Evolutionary conservation across 2,113 vertebrate species (phyloP).

Genomic region (Solea solea): DNA sequence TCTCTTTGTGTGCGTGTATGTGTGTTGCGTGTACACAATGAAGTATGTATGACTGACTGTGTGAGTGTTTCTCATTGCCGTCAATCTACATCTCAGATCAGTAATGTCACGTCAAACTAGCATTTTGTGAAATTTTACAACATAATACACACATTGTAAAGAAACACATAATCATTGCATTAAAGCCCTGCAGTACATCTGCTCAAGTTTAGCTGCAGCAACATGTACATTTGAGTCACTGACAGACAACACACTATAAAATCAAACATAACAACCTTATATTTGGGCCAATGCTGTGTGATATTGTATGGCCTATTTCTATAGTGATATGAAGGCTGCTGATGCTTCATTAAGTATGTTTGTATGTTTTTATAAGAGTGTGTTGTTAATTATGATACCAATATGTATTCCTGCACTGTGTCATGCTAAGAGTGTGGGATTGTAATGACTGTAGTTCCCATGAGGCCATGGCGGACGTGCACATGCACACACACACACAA

Average conservation of each 20-base stretch:
- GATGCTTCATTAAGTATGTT: no score
- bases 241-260: background rate
- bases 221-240: background rate
- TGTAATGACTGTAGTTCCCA: slow-evolving; percentile 63
- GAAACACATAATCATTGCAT: background rate
- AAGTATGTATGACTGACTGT: background rate
- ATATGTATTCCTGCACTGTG: slow-evolving; percentile 14
- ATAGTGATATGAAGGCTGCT: no score
- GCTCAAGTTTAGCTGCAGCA: background rate
- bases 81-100: background rate
- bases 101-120: background rate
- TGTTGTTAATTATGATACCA: background rate
- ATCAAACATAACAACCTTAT: background rate
- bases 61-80: slow-evolving; percentile 1
- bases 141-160: background rate
- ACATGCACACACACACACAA: background rate
- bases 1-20: slow-evolving; percentile 7
- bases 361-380: no score
- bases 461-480: slow-evolving; percentile 3
- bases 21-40: slow-evolving; percentile 25
- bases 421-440: slow-evolving; percentile 35
- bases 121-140: background rate
- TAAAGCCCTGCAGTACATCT: no score
- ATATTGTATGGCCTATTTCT: background rate
- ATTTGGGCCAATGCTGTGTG: background rate